These are phyloP conservation scores for Calliopum simillimum DNA, from an alignment of 2,888 invertebrate genomes.

Conservation along the genomic window DNA sequence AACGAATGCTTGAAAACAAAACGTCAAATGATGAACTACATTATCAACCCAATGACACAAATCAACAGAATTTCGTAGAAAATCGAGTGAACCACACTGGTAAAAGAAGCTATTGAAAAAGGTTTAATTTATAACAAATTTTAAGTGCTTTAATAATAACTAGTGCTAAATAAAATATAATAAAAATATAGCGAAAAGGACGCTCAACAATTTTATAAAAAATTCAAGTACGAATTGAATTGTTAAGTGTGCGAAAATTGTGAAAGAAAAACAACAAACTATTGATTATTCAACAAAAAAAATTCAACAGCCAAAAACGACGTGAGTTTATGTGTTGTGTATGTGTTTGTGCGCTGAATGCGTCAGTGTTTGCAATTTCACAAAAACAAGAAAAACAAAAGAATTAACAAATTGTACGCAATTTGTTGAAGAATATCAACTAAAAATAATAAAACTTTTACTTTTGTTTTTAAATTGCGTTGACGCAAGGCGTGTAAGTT, in stretches of 20 bases:
- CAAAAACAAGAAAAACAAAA: slow-evolving; percentile 12
- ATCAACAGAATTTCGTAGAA: slow-evolving; percentile 16
- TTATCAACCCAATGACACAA: not conserved
- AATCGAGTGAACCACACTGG: not conserved
- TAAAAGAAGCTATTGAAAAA: too few relatives aligned
- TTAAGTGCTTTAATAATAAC: not conserved
- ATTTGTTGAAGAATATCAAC: slow-evolving; percentile 3
- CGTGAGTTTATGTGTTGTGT: slow-evolving; percentile 1
- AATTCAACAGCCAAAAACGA: not conserved
- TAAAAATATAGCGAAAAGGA: not conserved
- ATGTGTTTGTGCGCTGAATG: slow-evolving; percentile 2
- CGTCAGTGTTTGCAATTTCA: slow-evolving; percentile 26
- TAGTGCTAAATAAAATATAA: not conserved
- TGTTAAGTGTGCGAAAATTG: not conserved
- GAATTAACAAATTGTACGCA: slow-evolving; percentile 19
- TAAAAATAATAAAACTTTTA: not conserved
- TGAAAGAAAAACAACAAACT: not conserved
- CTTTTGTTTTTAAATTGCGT: not conserved
- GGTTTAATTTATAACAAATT: not conserved
- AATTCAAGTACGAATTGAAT: not conserved
- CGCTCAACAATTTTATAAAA: not conserved
- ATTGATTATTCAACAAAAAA: slow-evolving; percentile 22
- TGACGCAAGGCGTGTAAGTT: not conserved
- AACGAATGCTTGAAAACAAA: not conserved
- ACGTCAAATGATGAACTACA: not conserved